phyloP scores from a whole-genome alignment of 53 echinoderm and acorn worm genomes.

The Pentamera pediparva region DNA sequence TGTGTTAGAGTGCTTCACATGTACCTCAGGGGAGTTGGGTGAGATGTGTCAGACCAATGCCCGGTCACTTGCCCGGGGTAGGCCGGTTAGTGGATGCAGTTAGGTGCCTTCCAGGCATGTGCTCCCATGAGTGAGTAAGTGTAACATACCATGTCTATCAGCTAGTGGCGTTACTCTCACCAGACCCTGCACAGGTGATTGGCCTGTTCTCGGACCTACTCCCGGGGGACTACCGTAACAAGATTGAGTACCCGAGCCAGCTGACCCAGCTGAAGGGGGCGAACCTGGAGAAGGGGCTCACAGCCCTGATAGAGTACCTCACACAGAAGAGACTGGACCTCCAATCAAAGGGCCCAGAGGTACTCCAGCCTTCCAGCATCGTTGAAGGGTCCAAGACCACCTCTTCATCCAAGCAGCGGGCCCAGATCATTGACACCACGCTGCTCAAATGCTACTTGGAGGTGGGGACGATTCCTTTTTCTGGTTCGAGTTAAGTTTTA shows the following conservation, averaged over 20 bases:
- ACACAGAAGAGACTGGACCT: conserved; percentile 91
- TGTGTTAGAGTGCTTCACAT: no score
- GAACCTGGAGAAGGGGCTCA: conserved; percentile 85
- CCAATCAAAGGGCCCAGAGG: conserved; percentile 34
- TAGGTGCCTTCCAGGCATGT: no score
- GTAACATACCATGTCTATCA: no score
- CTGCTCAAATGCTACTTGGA: conserved; percentile 93
- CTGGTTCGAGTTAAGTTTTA: no score
- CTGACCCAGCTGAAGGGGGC: conserved; percentile 69
- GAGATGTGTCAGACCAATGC: no score
- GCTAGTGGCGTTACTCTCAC: no score
- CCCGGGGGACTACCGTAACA: conserved; percentile 80
- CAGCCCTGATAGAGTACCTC: conserved; percentile 87
- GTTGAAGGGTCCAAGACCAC: conserved; percentile 81
- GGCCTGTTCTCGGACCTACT: conserved; percentile 91
- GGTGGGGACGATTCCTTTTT: no score
- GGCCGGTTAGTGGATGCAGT: no score
- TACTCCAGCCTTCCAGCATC: conserved; percentile 66
- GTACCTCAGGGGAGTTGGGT: no score
- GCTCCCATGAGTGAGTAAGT: no score
- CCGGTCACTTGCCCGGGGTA: no score
- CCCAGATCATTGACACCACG: conserved; percentile 89
- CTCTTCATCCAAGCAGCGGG: conserved; percentile 64
- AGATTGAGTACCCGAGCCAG: conserved; percentile 75
- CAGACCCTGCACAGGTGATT: conserved; percentile 93